Base-by-base conservation (phyloP, 2,113 vertebrate genomes). In the Hylia prasina region DNA sequence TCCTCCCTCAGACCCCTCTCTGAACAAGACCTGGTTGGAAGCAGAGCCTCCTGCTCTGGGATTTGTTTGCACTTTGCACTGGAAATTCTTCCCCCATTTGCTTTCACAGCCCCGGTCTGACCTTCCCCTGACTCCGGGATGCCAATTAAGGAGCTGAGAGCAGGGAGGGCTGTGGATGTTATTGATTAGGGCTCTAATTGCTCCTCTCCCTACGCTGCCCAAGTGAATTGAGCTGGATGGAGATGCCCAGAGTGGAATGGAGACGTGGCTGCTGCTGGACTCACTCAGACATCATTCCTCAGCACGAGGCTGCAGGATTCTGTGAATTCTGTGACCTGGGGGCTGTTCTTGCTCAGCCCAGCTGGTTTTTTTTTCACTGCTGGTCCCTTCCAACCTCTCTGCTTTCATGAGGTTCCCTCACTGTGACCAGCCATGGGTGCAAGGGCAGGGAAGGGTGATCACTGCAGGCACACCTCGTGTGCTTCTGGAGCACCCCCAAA, bases 111-210 rank as follows among this genome's bases (percentile, higher is more conserved):
- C 90, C 92, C 9, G 1, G 45, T 77, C 93, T 96, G 76, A 91
- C 89, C 92, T 94, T 93, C 58, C 87, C 63, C 50, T 73, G 72
- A 37, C n/a, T 23, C 87, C 18, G 11, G 87, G 92, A 73, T 93
- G 82, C 89, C 96, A 97, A 90, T 96, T 94, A 96, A 90, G 72
- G 66, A 61, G 77, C 94, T 68, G 5, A 13, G 48, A 80, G 80
- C 91, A 81, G 77, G 53, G 50, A 85, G 72, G 60, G 82, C 87
- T 87, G 51, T 71, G 93, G 76, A 57, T 89, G 53, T 70, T 94
- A 97, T 97, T 93, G 96, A 97, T 97, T 68, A 89, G 82, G 86
- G 85, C 91, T 81, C 88, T 96, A 97, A 96, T 96, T 96, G 90
- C 92, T 94, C 75, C 12, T 96, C 58, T 81, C 79, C 60, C 76